phyloP scores from a whole-genome alignment of 35 echinoderm and acorn worm species.

The Apostichopus parvimensis region DNA sequence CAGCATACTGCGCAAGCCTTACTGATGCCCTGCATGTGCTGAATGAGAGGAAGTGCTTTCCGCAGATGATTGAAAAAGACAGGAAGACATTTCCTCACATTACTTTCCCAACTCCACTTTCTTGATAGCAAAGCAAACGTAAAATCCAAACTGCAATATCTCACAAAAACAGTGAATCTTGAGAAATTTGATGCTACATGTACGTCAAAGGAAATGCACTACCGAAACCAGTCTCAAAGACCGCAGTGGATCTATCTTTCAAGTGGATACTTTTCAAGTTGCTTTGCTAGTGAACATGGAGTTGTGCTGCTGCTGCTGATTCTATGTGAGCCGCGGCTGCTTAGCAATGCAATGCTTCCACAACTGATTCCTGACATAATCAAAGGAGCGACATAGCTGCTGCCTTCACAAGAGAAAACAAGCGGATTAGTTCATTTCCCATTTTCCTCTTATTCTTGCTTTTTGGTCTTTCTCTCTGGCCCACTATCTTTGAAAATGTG shows the following conservation, averaged over 20 bases:
- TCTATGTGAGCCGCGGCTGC: neutral
- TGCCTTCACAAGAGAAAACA: conserved; percentile 54
- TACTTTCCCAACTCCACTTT: neutral
- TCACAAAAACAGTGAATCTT: neutral
- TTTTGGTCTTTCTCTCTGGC: neutral
- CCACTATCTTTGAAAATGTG: no score
- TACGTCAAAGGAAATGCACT: neutral
- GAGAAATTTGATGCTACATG: no score
- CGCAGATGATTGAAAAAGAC: neutral
- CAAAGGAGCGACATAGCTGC: conserved; percentile 2
- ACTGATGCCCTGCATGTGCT: neutral
- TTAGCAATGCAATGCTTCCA: conserved; percentile 45
- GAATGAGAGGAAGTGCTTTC: neutral
- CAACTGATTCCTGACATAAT: conserved; percentile 37
- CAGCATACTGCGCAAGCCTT: neutral
- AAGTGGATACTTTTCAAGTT: neutral
- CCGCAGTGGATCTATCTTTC: neutral
- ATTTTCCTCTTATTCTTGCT: neutral
- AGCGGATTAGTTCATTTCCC: neutral
- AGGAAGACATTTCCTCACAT: neutral
- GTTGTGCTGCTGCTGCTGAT: conserved; percentile 38
- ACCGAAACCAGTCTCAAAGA: neutral
- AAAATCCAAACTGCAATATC: neutral
- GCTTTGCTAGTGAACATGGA: neutral
- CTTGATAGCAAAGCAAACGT: neutral